A percentile compares a stretch with the other conserved stretches of the same genome.
Evolutionary conservation across 2,113 vertebrate genomes (phyloP).

Genomic region (Cisticola juncidis): DNA sequence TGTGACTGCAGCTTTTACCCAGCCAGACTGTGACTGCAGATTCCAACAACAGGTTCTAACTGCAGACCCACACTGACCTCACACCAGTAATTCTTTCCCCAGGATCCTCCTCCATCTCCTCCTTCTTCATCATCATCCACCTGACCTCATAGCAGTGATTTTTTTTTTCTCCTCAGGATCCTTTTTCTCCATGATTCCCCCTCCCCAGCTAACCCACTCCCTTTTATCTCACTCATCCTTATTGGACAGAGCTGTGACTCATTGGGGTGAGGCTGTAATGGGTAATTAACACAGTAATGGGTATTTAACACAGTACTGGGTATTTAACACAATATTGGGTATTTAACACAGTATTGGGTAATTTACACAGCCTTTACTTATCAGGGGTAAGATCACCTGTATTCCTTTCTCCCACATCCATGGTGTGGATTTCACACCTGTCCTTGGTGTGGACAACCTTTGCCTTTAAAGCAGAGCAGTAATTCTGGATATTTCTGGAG

Average conservation of each 20-base stretch:
- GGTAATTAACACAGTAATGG: neutral
- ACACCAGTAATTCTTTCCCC: neutral
- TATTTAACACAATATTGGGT: neutral
- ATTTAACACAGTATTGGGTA: neutral
- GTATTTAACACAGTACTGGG: neutral
- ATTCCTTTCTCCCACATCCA: neutral
- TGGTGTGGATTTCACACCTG: fast-evolving
- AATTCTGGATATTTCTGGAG: neutral
- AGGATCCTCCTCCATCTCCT: neutral
- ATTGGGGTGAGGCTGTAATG: neutral
- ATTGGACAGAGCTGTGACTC: neutral
- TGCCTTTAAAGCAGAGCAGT: neutral
- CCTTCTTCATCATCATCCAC: too few species aligned
- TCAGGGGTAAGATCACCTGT: neutral
- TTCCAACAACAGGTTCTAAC: neutral
- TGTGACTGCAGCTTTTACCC: too few species aligned
- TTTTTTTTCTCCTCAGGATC: neutral
- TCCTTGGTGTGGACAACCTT: neutral
- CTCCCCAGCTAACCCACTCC: neutral
- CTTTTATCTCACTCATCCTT: neutral
- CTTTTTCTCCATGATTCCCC: too few species aligned
- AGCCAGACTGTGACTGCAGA: too few species aligned
- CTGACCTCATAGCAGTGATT: neutral
- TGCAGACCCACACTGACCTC: neutral
- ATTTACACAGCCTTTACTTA: neutral